Conservation (phyloP, 2,113 vertebrate species). For the Cyanistes caeruleus region DNA sequence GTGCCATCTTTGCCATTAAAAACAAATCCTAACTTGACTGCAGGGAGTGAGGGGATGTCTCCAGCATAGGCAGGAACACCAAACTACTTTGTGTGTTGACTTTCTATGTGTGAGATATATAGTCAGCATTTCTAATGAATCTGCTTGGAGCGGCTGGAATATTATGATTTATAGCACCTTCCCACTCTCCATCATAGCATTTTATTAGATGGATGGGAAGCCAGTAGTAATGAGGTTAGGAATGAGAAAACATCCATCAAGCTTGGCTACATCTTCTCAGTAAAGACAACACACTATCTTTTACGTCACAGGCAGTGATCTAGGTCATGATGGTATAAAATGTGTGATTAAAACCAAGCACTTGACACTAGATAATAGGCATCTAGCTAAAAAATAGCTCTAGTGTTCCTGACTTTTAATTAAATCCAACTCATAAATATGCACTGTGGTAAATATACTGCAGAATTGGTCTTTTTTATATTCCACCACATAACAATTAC, state of each 20-base stretch:
- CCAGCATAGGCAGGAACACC: slow-evolving; percentile 34
- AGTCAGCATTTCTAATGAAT: slow-evolving; percentile 85
- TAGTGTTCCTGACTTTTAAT: slow-evolving; percentile 80
- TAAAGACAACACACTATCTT: slow-evolving; percentile 83
- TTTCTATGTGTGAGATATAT: slow-evolving; percentile 81
- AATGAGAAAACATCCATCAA: slow-evolving; percentile 89
- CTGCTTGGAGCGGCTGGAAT: slow-evolving; percentile 79
- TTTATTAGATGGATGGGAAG: slow-evolving; percentile 90
- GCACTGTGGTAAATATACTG: slow-evolving; percentile 77
- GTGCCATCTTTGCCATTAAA: slow-evolving; percentile 59
- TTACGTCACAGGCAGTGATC: slow-evolving; percentile 82
- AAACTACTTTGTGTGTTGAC: slow-evolving; percentile 75
- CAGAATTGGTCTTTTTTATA: slow-evolving; percentile 77
- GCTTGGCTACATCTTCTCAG: slow-evolving; percentile 78
- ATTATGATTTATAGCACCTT: slow-evolving; percentile 86
- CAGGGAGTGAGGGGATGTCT: not conserved
- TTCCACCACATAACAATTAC: slow-evolving; percentile 80
- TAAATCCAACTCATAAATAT: slow-evolving; percentile 82
- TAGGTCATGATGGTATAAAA: slow-evolving; percentile 84
- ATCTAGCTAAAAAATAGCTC: slow-evolving; percentile 81
- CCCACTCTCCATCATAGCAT: slow-evolving; percentile 84
- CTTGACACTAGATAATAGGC: slow-evolving; percentile 83
- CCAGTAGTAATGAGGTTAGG: slow-evolving; percentile 88
- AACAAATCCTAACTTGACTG: slow-evolving; percentile 28
- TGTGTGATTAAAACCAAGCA: slow-evolving; percentile 82